A percentile compares a stretch with the other conserved stretches of the same genome.
Conservation (phyloP, 2,888 invertebrate genomes). For the Phoenoteleia sp. region DNA sequence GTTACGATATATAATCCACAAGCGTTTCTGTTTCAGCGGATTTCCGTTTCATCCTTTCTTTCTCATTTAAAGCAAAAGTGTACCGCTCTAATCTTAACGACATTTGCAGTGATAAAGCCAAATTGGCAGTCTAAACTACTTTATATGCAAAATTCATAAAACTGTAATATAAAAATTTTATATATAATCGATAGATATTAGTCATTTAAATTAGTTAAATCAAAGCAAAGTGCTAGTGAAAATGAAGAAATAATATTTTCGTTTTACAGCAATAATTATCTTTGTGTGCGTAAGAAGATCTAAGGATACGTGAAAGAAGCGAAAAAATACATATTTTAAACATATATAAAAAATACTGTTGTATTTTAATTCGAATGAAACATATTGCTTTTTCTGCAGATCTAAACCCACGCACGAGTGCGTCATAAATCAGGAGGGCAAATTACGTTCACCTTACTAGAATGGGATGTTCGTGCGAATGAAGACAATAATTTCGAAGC, state of each 20-base stretch:
- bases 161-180: slow-evolving; percentile 10
- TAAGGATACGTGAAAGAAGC: too few relatives aligned
- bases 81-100: slow-evolving; percentile 82
- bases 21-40: slow-evolving; percentile 68
- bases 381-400: slow-evolving; percentile 26
- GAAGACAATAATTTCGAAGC: slow-evolving; percentile 60
- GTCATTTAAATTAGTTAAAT: too few relatives aligned
- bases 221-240: too few relatives aligned
- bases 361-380: slow-evolving; percentile 6
- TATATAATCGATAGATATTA: neutral
- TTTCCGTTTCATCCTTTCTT: slow-evolving; percentile 61
- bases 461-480: slow-evolving; percentile 56
- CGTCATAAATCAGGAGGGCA: slow-evolving; percentile 42
- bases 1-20: slow-evolving; percentile 67
- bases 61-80: slow-evolving; percentile 71
- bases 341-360: neutral
- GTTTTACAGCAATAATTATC: too few relatives aligned
- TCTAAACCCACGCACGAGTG: slow-evolving; percentile 40
- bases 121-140: slow-evolving; percentile 48
- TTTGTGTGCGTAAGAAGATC: too few relatives aligned
- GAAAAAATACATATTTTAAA: too few relatives aligned
- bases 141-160: slow-evolving; percentile 29
- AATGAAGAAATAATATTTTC: too few relatives aligned
- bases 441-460: slow-evolving; percentile 48
- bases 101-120: slow-evolving; percentile 81